Evolutionary conservation across 2,113 vertebrate genomes (phyloP), one percentile per base, ranked within the genome.

Genomic region (Pterophyllum scalare): DNA sequence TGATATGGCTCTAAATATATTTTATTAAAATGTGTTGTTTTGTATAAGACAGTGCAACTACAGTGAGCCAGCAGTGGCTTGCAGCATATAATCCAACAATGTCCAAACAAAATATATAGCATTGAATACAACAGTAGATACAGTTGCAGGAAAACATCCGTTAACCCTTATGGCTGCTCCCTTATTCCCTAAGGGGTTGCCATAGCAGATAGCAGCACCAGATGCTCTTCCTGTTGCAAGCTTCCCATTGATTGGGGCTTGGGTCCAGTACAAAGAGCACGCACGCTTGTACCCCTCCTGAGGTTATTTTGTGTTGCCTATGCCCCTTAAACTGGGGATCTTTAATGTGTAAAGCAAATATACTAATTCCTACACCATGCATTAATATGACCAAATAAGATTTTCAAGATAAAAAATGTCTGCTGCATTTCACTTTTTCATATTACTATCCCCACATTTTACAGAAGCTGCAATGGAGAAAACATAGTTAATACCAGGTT

Each of bases 81-180:
- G 0, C 64, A 70, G 38, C 64, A 70, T 70, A 49, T 49, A 5
- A 70, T 10, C 9, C 40, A 49, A 1, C 0, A 49, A 26, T 28
- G 65, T 52, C 43, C 24, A 52, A 70, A 70, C 0, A 52, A 70
- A 70, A 52, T 70, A 31, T 2, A 7, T 7, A 70, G 1, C 12
- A 52, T 52, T 43, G 49, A 49, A 26, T 20, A 28, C 43, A 31
- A 52, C 6, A 0, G 0, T 12, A 70, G 8, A 0, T 26, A 1
- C 35, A 70, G 64, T 40, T 20, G 24, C 24, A 49, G 19, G 46
- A 15, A 70, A 70, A 70, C 0, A 22, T 49, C 28, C 28, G 64
- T 49, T 19, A 26, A 28, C 40, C 15, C 15, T 28, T 24, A 19
- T 67, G 22, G 62, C 62, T 46, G 38, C 38, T 67, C 24, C n/a